phyloP scores from a whole-genome alignment of 2,113 vertebrate genomes.

The Poecilia latipinna region DNA sequence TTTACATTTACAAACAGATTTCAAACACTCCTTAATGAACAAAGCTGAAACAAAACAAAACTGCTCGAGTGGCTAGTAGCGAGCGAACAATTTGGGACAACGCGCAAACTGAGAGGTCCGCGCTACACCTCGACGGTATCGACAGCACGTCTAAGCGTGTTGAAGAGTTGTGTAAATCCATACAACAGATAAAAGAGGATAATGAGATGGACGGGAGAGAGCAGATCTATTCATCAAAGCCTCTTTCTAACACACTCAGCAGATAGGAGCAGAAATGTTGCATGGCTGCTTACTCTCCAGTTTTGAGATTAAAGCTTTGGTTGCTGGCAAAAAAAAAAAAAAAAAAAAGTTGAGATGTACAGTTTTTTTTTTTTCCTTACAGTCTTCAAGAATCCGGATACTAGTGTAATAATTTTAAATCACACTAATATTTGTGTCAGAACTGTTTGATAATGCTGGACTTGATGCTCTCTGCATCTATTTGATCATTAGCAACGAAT shows the following conservation, averaged over 20 bases:
- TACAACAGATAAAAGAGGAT: constrained; percentile 74
- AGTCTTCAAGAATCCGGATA: constrained; percentile 19
- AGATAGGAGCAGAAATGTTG: constrained; percentile 50
- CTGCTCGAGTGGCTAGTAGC: constrained; percentile 6
- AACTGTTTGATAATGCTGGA: not conserved
- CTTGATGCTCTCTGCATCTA: too few relatives aligned
- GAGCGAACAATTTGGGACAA: constrained; percentile 35
- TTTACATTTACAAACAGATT: constrained; percentile 49
- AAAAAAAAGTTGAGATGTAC: constrained; percentile 34
- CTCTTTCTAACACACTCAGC: constrained; percentile 76
- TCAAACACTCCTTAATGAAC: constrained; percentile 31
- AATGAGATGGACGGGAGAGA: constrained; percentile 75
- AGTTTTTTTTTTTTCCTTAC: constrained; percentile 11
- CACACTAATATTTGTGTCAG: not conserved
- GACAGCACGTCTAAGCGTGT: constrained; percentile 55
- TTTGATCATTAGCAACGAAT: too few relatives aligned
- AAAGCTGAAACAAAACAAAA: constrained; percentile 15
- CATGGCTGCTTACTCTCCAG: constrained; percentile 61
- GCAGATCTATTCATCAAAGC: constrained; percentile 78
- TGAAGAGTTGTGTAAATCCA: constrained; percentile 72
- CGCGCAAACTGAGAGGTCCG: constrained; percentile 10
- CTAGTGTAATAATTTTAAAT: not conserved
- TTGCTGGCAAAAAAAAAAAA: constrained; percentile 46
- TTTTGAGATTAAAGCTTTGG: constrained; percentile 69
- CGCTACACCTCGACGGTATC: constrained; percentile 48